Evolutionary conservation across 2,797 vertebrate species (phyloP).

Genomic region (Euthynnus affinis): DNA sequence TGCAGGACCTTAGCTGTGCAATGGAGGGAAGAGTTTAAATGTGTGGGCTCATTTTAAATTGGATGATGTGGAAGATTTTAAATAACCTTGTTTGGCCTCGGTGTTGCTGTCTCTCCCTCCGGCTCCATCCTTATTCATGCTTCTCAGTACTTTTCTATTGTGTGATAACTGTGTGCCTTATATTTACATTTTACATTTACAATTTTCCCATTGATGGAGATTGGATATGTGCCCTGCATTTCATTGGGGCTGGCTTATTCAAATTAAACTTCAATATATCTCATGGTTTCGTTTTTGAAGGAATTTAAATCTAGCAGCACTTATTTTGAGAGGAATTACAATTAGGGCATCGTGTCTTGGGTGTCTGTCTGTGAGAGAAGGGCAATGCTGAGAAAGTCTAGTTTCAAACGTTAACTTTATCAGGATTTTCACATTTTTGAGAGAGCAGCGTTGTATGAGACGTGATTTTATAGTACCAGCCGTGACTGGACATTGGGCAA

Average conservation of each 20-base stretch:
- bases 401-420: background rate
- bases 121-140: slow-evolving; percentile 26
- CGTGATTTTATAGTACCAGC: background rate
- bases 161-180: slow-evolving; percentile 30
- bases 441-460: background rate
- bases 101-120: slow-evolving; percentile 31
- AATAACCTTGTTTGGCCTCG: slow-evolving; percentile 52
- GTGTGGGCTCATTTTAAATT: slow-evolving; percentile 50
- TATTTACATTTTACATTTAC: slow-evolving; percentile 35
- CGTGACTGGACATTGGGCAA: background rate
- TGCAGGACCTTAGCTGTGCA: slow-evolving; percentile 6
- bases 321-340: background rate
- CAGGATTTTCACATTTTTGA: slow-evolving; percentile 3
- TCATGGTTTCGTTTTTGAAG: background rate
- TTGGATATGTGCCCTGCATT: slow-evolving; percentile 23
- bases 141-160: slow-evolving; percentile 43
- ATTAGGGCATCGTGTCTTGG: background rate
- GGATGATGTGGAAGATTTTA: slow-evolving; percentile 47
- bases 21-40: slow-evolving; percentile 15
- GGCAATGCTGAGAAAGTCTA: background rate
- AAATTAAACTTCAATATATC: slow-evolving; percentile 32
- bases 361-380: background rate
- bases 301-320: background rate
- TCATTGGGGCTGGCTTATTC: slow-evolving; percentile 25
- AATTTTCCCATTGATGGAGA: slow-evolving; percentile 17